These are phyloP conservation scores for Miniopterus natalensis DNA, from an alignment of 2,113 vertebrate species.

Conservation along the genomic window DNA sequence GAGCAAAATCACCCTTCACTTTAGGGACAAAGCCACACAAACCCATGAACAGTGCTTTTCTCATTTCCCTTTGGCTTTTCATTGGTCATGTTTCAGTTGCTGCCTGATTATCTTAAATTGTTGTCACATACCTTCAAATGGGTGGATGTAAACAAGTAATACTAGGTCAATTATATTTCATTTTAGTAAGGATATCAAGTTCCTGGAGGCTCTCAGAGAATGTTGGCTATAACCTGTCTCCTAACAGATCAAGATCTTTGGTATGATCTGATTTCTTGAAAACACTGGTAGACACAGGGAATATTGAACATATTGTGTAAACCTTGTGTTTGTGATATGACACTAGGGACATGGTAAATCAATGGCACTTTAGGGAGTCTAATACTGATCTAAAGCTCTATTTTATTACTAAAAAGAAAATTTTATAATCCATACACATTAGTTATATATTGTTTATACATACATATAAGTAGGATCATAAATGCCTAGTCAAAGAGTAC, in stretches of 20 bases:
- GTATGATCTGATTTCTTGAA: conserved; percentile 1
- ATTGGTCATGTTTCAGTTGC: not conserved
- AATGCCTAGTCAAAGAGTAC: not conserved
- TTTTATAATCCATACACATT: not conserved
- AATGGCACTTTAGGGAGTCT: not conserved
- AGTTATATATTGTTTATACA: not conserved
- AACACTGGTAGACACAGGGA: not conserved
- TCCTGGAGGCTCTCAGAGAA: not conserved
- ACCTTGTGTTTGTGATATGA: not conserved
- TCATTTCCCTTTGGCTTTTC: not conserved
- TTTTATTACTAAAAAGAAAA: not conserved
- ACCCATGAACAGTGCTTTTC: not conserved
- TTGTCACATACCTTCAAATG: not conserved
- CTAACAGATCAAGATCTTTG: not conserved
- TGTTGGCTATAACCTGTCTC: not conserved
- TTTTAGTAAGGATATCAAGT: not conserved
- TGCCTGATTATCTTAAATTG: not conserved
- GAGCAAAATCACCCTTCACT: not conserved
- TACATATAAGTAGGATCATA: not conserved
- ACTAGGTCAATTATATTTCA: not conserved
- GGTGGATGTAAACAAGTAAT: not conserved
- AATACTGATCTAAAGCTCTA: not conserved
- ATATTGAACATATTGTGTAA: not conserved
- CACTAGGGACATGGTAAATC: not conserved
- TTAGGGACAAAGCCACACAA: not conserved